A percentile compares a stretch with the other conserved stretches of the same genome.
These are phyloP conservation scores for Epistrophella euchroma DNA, from an alignment of 2,888 invertebrate genomes.

Conservation along the genomic window DNA sequence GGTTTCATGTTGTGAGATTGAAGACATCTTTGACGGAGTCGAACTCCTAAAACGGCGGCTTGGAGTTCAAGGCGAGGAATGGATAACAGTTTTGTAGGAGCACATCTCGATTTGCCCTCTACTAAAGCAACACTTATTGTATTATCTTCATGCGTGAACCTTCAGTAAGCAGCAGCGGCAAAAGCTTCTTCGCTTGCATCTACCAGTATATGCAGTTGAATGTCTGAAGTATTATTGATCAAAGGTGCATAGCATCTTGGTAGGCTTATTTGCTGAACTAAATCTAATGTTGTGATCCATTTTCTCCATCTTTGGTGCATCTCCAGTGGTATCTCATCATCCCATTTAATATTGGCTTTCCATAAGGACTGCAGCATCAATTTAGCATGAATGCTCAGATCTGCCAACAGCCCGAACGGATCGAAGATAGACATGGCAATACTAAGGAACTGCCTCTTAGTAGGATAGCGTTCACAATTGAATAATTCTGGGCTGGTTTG, in stretches of 20 bases:
- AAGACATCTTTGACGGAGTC: no score
- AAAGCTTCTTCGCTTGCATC: not conserved
- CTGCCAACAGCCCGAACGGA: slow-evolving; percentile 16
- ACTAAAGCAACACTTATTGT: slow-evolving; percentile 1
- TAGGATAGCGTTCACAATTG: not conserved
- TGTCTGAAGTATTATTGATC: no score
- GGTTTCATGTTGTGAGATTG: no score
- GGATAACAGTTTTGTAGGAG: slow-evolving; percentile 22
- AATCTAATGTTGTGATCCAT: no score
- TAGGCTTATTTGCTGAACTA: no score
- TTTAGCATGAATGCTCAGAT: slow-evolving; percentile 12
- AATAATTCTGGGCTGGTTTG: not conserved
- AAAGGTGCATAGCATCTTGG: no score
- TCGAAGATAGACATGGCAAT: slow-evolving; percentile 20
- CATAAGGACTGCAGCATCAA: not conserved
- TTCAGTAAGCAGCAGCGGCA: slow-evolving; percentile 29
- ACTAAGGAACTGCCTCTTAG: slow-evolving; percentile 18
- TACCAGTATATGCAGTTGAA: no score
- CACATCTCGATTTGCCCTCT: slow-evolving; percentile 21
- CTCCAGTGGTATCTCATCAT: no score
- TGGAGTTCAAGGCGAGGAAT: not conserved
- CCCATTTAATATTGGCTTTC: no score
- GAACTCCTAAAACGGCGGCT: no score
- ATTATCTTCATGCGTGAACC: not conserved
- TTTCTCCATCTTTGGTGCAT: no score